Evolutionary conservation across 2,888 invertebrate species (phyloP).

Genomic region (Nebria salina): DNA sequence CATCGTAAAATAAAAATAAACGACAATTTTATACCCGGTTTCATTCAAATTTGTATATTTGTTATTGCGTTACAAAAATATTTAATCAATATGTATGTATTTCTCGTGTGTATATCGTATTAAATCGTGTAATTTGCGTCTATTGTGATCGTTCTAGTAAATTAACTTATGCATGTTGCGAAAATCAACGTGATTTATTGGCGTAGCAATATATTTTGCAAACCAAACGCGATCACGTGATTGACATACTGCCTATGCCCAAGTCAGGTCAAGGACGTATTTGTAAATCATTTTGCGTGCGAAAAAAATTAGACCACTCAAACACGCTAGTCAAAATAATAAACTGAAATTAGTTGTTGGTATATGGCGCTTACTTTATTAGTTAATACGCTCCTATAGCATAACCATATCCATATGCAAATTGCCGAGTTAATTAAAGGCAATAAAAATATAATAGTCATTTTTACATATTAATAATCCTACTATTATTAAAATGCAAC

Average conservation of each 20-base stretch:
- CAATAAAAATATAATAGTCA: not conserved
- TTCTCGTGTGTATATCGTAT: not conserved
- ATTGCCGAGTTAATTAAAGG: not conserved
- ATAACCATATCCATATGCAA: not conserved
- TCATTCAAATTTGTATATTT: too few species aligned
- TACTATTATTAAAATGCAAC: not conserved
- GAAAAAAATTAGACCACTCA: not conserved
- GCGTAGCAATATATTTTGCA: not conserved
- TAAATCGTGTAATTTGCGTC: not conserved
- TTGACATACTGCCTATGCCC: slow-evolving; percentile 3
- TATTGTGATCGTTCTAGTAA: slow-evolving; percentile 2
- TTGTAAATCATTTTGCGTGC: slow-evolving; percentile 8
- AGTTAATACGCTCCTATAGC: not conserved
- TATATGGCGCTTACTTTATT: not conserved
- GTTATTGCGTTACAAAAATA: too few species aligned
- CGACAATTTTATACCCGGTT: too few species aligned
- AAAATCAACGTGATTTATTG: slow-evolving; percentile 9
- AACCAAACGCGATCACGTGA: slow-evolving; percentile 9
- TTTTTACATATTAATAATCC: not conserved
- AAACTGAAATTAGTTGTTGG: not conserved
- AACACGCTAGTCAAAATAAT: not conserved
- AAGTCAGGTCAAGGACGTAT: slow-evolving; percentile 8
- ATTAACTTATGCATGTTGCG: slow-evolving; percentile 2
- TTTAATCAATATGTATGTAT: too few species aligned
- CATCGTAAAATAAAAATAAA: too few species aligned